Evolutionary conservation across 2,797 vertebrate species (phyloP).

Genomic region (Melanotaenia pygmaea): DNA sequence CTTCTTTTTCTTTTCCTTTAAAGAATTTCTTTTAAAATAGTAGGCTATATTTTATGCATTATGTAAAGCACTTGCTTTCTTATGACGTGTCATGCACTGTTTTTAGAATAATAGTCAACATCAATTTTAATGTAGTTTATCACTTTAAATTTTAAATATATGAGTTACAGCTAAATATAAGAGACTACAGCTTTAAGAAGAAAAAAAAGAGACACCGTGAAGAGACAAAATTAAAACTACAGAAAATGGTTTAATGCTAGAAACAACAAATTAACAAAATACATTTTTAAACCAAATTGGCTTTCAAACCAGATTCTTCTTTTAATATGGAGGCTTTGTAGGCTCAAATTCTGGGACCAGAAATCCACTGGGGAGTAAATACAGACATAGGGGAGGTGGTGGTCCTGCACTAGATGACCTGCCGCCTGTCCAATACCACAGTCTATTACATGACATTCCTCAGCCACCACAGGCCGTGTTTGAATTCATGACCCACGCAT

Average conservation of each 20-base stretch:
- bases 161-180: neutral
- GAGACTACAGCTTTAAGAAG: neutral
- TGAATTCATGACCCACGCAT: conserved; percentile 38
- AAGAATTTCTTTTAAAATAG: neutral
- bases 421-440: conserved; percentile 13
- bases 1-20: neutral
- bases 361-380: conserved; percentile 4
- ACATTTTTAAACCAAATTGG: neutral
- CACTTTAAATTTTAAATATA: neutral
- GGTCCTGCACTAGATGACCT: conserved; percentile 32
- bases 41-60: neutral
- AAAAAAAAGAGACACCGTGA: neutral
- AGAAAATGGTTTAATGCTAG: neutral
- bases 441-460: conserved; percentile 42
- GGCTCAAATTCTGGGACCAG: conserved; percentile 18
- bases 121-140: neutral
- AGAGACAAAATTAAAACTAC: neutral
- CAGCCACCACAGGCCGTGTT: conserved; percentile 26
- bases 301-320: neutral
- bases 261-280: too few relatives aligned
- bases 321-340: conserved; percentile 11
- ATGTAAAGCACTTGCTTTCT: neutral
- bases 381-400: neutral
- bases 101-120: neutral
- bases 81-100: too few relatives aligned